These are phyloP conservation scores for Oxyura jamaicensis DNA, from an alignment of 2,113 vertebrate genomes.

Conservation along the genomic window DNA sequence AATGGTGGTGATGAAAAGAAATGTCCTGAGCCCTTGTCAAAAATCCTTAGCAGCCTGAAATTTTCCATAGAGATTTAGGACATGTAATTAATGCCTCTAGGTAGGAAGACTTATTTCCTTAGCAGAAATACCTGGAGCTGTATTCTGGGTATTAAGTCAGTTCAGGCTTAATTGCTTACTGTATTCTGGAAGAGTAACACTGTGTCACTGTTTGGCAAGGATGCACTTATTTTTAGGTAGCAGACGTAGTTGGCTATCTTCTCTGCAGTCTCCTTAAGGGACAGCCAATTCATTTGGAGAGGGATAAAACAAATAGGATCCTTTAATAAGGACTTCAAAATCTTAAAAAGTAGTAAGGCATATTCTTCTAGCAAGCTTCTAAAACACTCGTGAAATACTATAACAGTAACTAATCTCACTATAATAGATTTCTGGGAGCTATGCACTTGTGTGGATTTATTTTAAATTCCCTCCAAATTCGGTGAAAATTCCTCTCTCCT, in stretches of 20 bases:
- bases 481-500: neutral
- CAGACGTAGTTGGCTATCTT: neutral
- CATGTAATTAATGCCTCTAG: slow-evolving; percentile 5
- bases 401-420: neutral
- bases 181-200: neutral
- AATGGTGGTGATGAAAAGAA: neutral
- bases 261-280: neutral
- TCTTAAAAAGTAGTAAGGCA: neutral
- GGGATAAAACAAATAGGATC: slow-evolving; percentile 9
- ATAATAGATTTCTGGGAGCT: neutral
- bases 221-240: neutral
- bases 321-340: slow-evolving; percentile 21
- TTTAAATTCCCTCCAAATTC: neutral
- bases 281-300: neutral
- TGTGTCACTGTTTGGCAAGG: neutral
- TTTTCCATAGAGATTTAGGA: slow-evolving; percentile 12
- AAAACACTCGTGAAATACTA: neutral
- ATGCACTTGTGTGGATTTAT: neutral
- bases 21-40: neutral
- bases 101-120: neutral
- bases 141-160: neutral
- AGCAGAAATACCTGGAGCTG: neutral
- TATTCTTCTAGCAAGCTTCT: slow-evolving; percentile 21
- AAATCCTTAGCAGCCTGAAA: neutral
- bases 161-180: neutral